A percentile compares a stretch with the other conserved stretches of the same genome.
phyloP scores from a whole-genome alignment of 2,113 vertebrate genomes.

The Burhinus bistriatus region DNA sequence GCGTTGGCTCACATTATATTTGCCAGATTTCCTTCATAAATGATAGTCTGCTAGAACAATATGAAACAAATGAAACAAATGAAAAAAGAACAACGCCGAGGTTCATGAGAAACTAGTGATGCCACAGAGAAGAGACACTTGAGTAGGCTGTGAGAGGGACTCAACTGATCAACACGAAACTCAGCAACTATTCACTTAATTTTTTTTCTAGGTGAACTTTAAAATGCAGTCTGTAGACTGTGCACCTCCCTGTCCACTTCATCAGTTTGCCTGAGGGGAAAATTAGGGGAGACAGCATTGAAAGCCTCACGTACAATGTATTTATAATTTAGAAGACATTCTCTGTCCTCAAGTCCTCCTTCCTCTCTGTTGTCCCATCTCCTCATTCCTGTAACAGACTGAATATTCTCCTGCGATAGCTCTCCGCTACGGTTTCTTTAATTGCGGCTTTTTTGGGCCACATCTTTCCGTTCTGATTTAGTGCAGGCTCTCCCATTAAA shows the following conservation, averaged over 20 bases:
- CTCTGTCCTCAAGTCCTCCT: background rate
- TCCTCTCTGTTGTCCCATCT: background rate
- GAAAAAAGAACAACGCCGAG: background rate
- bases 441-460: background rate
- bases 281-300: fast-evolving
- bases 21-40: background rate
- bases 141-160: background rate
- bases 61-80: background rate
- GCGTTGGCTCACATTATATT: fast-evolving
- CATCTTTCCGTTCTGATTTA: background rate
- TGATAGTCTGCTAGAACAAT: background rate
- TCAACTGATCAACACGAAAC: background rate
- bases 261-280: background rate
- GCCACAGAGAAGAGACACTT: background rate
- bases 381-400: background rate
- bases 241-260: background rate
- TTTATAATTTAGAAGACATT: fast-evolving
- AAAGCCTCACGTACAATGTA: background rate
- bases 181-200: fast-evolving
- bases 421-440: background rate
- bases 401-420: background rate
- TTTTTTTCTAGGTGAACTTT: background rate
- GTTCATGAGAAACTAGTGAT: background rate
- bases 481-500: background rate
- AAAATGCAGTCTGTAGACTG: fast-evolving